These are phyloP conservation scores for Megalops atlanticus DNA, from an alignment of 2,113 vertebrate species.

Conservation along the genomic window DNA sequence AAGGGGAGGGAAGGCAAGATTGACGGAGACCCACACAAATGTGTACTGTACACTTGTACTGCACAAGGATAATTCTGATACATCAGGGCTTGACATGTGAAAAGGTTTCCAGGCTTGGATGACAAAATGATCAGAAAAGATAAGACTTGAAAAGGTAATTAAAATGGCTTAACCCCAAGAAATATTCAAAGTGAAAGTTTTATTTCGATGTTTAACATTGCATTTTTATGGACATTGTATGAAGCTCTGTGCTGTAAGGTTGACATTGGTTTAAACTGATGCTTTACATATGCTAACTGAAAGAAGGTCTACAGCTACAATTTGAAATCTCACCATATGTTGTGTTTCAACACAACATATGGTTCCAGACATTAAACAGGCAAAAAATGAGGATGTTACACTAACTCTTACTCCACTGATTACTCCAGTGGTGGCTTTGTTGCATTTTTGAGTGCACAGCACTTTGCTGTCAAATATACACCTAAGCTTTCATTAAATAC, in stretches of 20 bases:
- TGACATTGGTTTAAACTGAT: background rate
- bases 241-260: background rate
- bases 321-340: too few relatives aligned
- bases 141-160: background rate
- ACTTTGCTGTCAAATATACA: slow-evolving; percentile 53
- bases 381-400: too few relatives aligned
- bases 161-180: background rate
- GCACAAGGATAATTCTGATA: background rate
- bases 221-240: background rate
- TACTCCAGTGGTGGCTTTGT: too few relatives aligned
- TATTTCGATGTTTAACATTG: background rate
- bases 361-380: slow-evolving; percentile 35
- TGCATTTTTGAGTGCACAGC: slow-evolving; percentile 62
- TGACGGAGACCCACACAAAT: background rate
- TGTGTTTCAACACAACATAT: too few relatives aligned
- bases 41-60: background rate
- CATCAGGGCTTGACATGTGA: background rate
- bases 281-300: background rate
- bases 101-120: background rate
- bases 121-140: background rate
- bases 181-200: background rate
- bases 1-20: background rate
- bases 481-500: slow-evolving; percentile 39
- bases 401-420: too few relatives aligned
- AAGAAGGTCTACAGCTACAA: background rate